Conservation (phyloP, 2,113 vertebrate genomes). For the Rhipidura dahli region DNA sequence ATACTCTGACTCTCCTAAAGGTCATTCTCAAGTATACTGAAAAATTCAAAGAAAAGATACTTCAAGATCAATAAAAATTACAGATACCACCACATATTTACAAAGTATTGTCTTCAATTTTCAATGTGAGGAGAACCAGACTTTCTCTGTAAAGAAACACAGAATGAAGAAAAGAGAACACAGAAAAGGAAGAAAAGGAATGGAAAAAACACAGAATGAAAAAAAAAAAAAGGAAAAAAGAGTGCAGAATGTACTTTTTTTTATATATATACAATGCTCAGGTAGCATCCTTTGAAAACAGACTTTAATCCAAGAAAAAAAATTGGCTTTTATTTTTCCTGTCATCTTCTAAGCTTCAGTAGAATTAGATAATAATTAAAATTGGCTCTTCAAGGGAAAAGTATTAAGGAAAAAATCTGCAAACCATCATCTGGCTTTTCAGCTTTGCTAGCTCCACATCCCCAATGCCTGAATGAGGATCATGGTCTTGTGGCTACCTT, state of each 20-base stretch:
- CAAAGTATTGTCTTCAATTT: background rate
- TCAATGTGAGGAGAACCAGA: background rate
- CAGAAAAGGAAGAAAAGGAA: too few relatives aligned
- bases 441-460: background rate
- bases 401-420: background rate
- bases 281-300: background rate
- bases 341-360: background rate
- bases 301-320: background rate
- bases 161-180: background rate
- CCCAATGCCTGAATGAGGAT: background rate
- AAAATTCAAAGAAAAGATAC: background rate
- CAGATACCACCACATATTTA: background rate
- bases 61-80: background rate
- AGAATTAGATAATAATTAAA: background rate
- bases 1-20: background rate
- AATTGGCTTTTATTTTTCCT: background rate
- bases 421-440: background rate
- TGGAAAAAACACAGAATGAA: background rate
- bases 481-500: background rate
- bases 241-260: background rate
- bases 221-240: background rate
- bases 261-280: background rate
- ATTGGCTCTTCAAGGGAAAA: background rate
- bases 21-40: background rate
- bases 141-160: background rate